Conservation (phyloP, 2,113 vertebrate genomes). For the Thalassarche chlororhynchos region DNA sequence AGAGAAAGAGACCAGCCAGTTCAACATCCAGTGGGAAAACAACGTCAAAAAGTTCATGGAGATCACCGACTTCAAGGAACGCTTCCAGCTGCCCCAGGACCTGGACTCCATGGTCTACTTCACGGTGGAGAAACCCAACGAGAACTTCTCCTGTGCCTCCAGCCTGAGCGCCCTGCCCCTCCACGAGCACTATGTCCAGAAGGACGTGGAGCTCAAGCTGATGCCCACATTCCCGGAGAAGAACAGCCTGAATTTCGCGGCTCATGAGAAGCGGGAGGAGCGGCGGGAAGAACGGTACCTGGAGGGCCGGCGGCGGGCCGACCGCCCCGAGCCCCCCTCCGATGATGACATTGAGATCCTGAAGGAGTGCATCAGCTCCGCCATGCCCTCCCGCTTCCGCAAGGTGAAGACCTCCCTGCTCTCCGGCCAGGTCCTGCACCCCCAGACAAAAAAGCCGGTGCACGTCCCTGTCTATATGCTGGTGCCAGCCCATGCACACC, state of each 20-base stretch:
- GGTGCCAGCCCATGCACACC: slow-evolving; percentile 83
- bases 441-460: slow-evolving; percentile 79
- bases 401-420: slow-evolving; percentile 87
- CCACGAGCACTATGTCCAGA: slow-evolving; percentile 94
- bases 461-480: slow-evolving; percentile 93
- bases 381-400: slow-evolving; percentile 92
- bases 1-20: slow-evolving; percentile 79
- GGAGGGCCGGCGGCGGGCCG: slow-evolving; percentile 68
- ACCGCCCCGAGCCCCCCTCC: slow-evolving; percentile 72
- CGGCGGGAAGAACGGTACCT: slow-evolving; percentile 71
- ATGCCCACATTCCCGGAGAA: slow-evolving; percentile 87
- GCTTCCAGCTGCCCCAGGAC: slow-evolving; percentile 90
- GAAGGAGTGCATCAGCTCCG: slow-evolving; percentile 93
- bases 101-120: slow-evolving; percentile 96
- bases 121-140: slow-evolving; percentile 94
- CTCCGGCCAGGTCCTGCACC: slow-evolving; percentile 80
- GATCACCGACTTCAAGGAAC: slow-evolving; percentile 93
- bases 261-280: slow-evolving; percentile 78
- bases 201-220: slow-evolving; percentile 95
- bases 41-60: slow-evolving; percentile 94
- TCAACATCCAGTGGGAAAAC: slow-evolving; percentile 92
- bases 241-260: slow-evolving; percentile 71
- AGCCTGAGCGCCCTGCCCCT: slow-evolving; percentile 95
- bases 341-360: slow-evolving; percentile 94
- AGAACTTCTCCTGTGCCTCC: slow-evolving; percentile 98